Base-by-base conservation (phyloP, 2,113 vertebrate species). In the Trogon surrucura region DNA sequence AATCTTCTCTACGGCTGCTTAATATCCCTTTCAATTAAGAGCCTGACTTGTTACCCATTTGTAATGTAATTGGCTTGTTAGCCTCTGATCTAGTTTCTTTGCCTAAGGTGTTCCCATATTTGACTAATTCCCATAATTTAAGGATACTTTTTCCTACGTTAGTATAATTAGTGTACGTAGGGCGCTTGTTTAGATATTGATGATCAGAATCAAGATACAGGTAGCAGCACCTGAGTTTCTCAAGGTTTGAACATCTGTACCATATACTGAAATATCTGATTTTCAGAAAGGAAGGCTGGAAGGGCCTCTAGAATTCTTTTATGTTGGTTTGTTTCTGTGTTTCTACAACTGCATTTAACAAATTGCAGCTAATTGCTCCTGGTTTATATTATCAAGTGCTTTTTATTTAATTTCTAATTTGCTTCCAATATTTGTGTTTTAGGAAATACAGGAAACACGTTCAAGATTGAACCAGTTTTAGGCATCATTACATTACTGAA, bases 371-470 rank as follows among this genome's bases (percentile, higher is more conserved):
- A 58, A 16, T 82, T 47, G 8, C 7, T 95, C 5, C 34, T 89
- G 20, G 1, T 64, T 72, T 71, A 78, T 60, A 9, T 61, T 70
- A 58, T 25, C 16, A 72, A 44, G 23, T 80, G 23, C 13, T 5
- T 62, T 48, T 26, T 32, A 64, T 71, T 65, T 95, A 2, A 93
- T 67, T 96, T 95, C 78, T 97, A 60, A 95, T 85, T 84, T 97
- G 38, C 50, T 92, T 69, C 73, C 64, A 91, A 92, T 93, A 72
- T 97, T 96, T 96, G 6, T 97, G 7, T 97, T 98, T 85, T 97
- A 99, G 99, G 99, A 45, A 99, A 99, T 94, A 98, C 98, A 3
- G 99, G 98, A 64, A 99, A 98, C 96, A 98, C 98, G 3, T 99
- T 99, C 97, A 98, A 98, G 94, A 99, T 99, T 5, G 99, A 99